These are phyloP conservation scores for Sminthurides aquaticus DNA, from an alignment of 2,888 invertebrate genomes.

Conservation along the genomic window DNA sequence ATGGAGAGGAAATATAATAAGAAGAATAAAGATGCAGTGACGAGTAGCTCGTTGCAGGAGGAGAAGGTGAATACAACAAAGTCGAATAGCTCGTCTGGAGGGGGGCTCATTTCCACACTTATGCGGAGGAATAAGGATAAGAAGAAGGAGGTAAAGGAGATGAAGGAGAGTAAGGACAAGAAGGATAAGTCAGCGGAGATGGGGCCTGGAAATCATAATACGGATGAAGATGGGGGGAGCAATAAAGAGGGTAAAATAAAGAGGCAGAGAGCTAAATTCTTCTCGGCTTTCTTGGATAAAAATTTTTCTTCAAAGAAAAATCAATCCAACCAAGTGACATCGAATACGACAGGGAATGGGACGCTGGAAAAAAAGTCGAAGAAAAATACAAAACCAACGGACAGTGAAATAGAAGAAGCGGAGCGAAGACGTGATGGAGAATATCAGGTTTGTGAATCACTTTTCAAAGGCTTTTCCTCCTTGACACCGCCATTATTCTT, in stretches of 20 bases:
- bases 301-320: constrained; percentile 19
- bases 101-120: constrained; percentile 24
- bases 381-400: constrained; percentile 20
- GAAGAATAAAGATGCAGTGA: constrained; percentile 15
- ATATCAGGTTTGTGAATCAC: constrained; percentile 26
- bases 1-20: constrained; percentile 21
- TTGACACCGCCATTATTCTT: too few species aligned
- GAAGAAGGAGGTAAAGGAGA: constrained; percentile 12
- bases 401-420: constrained; percentile 33
- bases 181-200: constrained; percentile 6
- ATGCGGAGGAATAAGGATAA: constrained; percentile 28
- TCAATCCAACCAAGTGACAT: not conserved
- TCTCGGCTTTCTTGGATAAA: constrained; percentile 17
- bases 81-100: constrained; percentile 5
- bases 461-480: too few species aligned
- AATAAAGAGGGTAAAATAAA: not conserved
- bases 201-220: constrained; percentile 7
- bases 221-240: constrained; percentile 3
- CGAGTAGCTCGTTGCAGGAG: not conserved
- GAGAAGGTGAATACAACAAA: not conserved
- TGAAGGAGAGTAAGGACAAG: constrained; percentile 2
- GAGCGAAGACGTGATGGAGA: constrained; percentile 31
- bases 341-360: not conserved
- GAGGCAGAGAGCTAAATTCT: constrained; percentile 4
- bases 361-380: not conserved